A percentile compares a stretch with the other conserved stretches of the same genome.
Conservation (phyloP, 2,797 vertebrate species). For the Ptychadena robeensis region DNA sequence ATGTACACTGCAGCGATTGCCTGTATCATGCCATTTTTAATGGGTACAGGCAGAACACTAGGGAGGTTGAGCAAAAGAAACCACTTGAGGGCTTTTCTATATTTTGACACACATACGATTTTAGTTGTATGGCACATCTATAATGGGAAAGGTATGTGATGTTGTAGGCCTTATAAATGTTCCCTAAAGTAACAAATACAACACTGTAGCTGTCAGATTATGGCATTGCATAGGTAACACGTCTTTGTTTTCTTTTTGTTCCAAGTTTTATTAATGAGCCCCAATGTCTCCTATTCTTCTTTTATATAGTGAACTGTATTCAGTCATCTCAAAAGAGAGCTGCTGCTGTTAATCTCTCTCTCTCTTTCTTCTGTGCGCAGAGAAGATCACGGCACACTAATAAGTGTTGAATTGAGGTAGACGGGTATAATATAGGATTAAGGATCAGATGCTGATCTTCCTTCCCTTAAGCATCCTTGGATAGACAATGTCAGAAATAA, state of each 20-base stretch:
- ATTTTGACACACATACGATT: neutral
- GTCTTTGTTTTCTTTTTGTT: neutral
- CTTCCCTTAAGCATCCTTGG: constrained; percentile 61
- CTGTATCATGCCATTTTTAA: too few relatives aligned
- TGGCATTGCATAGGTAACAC: neutral
- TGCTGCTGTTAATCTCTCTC: constrained; percentile 43
- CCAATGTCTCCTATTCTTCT: constrained; percentile 14
- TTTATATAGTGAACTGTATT: constrained; percentile 1
- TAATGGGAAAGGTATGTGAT: neutral
- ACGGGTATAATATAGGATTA: constrained; percentile 59
- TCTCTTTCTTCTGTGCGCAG: constrained; percentile 25
- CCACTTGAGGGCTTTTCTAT: too few relatives aligned
- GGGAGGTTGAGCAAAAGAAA: too few relatives aligned
- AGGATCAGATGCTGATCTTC: constrained; percentile 58
- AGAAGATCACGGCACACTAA: constrained; percentile 56
- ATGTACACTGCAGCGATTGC: too few relatives aligned
- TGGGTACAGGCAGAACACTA: too few relatives aligned
- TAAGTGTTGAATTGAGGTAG: constrained; percentile 57
- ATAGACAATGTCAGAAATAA: constrained; percentile 62
- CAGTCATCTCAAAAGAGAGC: constrained; percentile 19
- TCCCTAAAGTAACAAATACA: neutral
- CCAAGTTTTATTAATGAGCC: neutral
- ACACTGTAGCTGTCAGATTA: neutral
- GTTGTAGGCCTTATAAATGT: neutral
- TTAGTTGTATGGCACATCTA: neutral